Conservation (phyloP, 1,140 invertebrate species). For the Leptinotarsa undecemlineata region DNA sequence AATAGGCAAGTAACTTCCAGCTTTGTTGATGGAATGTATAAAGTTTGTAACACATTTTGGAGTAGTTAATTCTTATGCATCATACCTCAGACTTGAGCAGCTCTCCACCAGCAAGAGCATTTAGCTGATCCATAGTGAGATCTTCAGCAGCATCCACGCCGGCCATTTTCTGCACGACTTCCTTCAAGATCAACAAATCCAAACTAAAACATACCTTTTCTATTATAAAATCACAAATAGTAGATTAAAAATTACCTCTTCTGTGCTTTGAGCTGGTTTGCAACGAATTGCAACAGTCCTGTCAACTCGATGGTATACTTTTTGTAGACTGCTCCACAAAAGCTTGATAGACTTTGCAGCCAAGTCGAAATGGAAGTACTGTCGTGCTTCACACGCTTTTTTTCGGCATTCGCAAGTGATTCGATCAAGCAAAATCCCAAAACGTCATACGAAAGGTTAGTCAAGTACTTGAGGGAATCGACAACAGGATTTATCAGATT, state of each 20-base stretch:
- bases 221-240: neutral
- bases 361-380: slow-evolving; percentile 93
- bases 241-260: slow-evolving; percentile 72
- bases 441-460: slow-evolving; percentile 94
- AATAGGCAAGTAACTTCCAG: no score
- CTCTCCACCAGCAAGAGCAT: slow-evolving; percentile 96
- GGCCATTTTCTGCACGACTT: slow-evolving; percentile 99
- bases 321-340: slow-evolving; percentile 94
- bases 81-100: slow-evolving; percentile 86
- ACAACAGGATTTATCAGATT: slow-evolving; percentile 97
- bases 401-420: slow-evolving; percentile 76
- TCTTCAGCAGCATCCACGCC: slow-evolving; percentile 97
- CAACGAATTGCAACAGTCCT: slow-evolving; percentile 94
- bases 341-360: slow-evolving; percentile 92
- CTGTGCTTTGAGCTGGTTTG: slow-evolving; percentile 94
- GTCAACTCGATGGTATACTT: slow-evolving; percentile 97
- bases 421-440: slow-evolving; percentile 95
- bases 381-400: slow-evolving; percentile 81
- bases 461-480: slow-evolving; percentile 96
- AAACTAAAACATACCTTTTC: slow-evolving; percentile 65
- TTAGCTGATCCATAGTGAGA: slow-evolving; percentile 93
- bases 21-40: no score
- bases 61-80: neutral
- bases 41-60: no score
- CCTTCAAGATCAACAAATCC: slow-evolving; percentile 93